A percentile compares a stretch with the other conserved stretches of the same genome.
phyloP scores from a whole-genome alignment of 2,113 vertebrate genomes.

The Lepus americanus region DNA sequence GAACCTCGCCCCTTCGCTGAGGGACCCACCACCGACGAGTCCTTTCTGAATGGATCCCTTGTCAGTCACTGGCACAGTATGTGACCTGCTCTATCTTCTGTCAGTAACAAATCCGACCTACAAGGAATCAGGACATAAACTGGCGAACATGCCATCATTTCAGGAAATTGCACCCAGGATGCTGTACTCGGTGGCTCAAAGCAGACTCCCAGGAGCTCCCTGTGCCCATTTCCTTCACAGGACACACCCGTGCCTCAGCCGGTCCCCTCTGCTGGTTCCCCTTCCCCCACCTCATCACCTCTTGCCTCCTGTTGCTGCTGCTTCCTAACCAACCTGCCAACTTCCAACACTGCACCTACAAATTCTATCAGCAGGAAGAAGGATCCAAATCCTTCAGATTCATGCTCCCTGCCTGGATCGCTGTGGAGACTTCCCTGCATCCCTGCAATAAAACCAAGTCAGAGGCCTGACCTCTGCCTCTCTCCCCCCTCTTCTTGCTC shows the following conservation, averaged over 20 bases:
- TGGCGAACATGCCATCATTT: neutral
- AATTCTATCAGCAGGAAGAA: neutral
- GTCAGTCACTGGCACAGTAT: neutral
- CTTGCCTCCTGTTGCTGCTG: neutral
- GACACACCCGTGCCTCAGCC: neutral
- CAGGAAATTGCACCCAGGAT: neutral
- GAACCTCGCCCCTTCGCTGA: too few relatives aligned
- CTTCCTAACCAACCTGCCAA: neutral
- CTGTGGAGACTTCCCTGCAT: neutral
- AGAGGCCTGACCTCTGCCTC: neutral
- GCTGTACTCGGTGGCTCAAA: neutral
- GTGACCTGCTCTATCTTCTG: neutral
- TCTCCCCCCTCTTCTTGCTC: neutral
- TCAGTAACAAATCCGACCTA: neutral
- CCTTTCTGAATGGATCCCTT: neutral
- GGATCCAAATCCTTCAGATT: neutral
- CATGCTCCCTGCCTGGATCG: neutral
- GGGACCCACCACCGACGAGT: neutral
- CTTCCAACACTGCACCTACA: neutral
- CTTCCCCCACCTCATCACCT: accelerated
- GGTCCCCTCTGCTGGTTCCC: neutral
- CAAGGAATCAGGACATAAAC: neutral
- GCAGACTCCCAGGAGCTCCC: accelerated
- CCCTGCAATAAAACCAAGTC: neutral
- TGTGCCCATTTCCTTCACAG: too few relatives aligned